phyloP scores from a whole-genome alignment of 2,797 vertebrate species.

The Argentina silus region DNA sequence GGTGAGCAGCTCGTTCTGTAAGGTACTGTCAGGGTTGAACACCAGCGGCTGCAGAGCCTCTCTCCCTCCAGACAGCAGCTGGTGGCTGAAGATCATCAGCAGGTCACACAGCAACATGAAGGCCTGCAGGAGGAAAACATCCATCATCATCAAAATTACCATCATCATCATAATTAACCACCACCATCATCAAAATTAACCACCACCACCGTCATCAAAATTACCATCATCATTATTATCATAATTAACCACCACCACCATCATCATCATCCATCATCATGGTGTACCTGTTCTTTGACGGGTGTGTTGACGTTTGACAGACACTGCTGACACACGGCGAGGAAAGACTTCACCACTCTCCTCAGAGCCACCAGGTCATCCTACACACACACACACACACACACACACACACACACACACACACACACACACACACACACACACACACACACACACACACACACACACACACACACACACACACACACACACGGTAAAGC shows the following conservation, averaged over 20 bases:
- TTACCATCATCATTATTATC: background rate
- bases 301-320: conserved; percentile 97
- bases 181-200: background rate
- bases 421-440: background rate
- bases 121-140: conserved; percentile 74
- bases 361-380: conserved; percentile 94
- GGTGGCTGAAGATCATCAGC: conserved; percentile 99
- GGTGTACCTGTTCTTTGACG: conserved; percentile 95
- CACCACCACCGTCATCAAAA: background rate
- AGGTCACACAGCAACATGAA: conserved; percentile 99
- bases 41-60: conserved; percentile 95
- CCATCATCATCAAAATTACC: background rate
- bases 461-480: background rate
- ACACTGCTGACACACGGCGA: conserved; percentile 98
- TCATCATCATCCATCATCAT: background rate
- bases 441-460: conserved; percentile 46
- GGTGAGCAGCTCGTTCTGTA: conserved; percentile 96
- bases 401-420: background rate
- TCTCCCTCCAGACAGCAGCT: conserved; percentile 89
- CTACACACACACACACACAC: conserved; percentile 69
- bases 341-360: conserved; percentile 97
- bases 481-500: conserved; percentile 18
- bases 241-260: background rate
- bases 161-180: background rate
- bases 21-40: conserved; percentile 93